These are phyloP conservation scores for Cossypha dichroa DNA, from an alignment of 2,797 vertebrate genomes.

Conservation along the genomic window DNA sequence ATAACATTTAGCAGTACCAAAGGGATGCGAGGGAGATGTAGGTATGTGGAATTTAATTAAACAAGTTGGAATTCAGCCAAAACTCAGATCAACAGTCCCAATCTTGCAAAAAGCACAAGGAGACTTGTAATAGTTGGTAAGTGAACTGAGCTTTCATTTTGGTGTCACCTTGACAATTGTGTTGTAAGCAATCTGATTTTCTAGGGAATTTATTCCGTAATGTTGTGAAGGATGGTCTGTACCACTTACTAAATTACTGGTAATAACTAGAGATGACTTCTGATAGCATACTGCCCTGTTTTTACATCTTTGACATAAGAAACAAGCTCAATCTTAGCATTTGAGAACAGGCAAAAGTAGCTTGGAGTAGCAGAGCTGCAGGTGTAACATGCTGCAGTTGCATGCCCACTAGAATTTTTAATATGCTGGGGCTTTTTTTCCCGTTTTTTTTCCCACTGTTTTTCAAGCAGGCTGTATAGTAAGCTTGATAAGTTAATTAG, in stretches of 20 bases:
- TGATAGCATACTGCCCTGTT: not conserved
- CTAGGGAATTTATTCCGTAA: not conserved
- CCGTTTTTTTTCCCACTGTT: not conserved
- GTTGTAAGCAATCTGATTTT: not conserved
- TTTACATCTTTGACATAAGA: not conserved
- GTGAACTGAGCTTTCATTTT: constrained; percentile 8
- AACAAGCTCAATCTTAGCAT: not conserved
- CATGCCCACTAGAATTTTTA: constrained; percentile 38
- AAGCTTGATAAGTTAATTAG: constrained; percentile 21
- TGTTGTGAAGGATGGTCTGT: not conserved
- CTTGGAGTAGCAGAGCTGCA: not conserved
- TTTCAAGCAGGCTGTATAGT: not conserved
- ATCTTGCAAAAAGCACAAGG: not conserved
- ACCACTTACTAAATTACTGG: not conserved
- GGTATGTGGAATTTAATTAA: constrained; percentile 36
- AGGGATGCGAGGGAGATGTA: not conserved
- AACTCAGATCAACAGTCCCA: not conserved
- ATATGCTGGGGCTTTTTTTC: accelerated
- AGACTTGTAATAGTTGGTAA: not conserved
- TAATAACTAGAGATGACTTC: not conserved
- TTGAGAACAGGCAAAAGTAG: not conserved
- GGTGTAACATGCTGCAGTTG: not conserved
- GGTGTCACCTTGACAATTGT: constrained; percentile 46
- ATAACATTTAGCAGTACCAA: not conserved
- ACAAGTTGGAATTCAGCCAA: not conserved